These are phyloP conservation scores for Cephus rjabovi DNA, from an alignment of 2,888 invertebrate species.

Conservation along the genomic window DNA sequence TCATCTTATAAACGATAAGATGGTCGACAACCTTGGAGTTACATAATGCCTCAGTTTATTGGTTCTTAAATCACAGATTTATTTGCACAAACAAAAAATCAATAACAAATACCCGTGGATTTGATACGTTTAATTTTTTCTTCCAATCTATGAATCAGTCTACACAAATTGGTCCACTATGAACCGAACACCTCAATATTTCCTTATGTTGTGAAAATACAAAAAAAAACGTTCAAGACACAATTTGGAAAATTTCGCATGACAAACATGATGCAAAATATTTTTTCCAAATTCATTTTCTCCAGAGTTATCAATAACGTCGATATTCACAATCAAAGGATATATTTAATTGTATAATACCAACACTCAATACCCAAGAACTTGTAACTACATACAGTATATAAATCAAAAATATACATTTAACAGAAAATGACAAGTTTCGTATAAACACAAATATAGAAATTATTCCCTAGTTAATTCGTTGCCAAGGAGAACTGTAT, in stretches of 20 bases:
- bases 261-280: background rate
- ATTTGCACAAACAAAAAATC: too few species aligned
- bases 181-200: background rate
- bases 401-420: background rate
- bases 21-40: too few species aligned
- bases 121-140: too few species aligned
- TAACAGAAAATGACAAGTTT: background rate
- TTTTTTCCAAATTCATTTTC: too few species aligned
- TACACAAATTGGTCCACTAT: background rate
- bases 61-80: too few species aligned
- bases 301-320: too few species aligned
- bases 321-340: too few species aligned
- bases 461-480: background rate
- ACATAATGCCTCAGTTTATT: too few species aligned
- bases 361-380: background rate
- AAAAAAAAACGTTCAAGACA: background rate
- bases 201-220: background rate
- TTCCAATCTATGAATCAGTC: too few species aligned
- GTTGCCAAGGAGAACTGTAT: background rate
- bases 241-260: background rate
- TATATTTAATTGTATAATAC: background rate
- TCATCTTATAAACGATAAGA: too few species aligned
- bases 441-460: background rate
- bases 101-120: too few species aligned
- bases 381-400: background rate